Percentiles rank a stretch among this genome's conserved stretches.
phyloP scores from a whole-genome alignment of 1,140 invertebrate genomes.

The Eumeta japonica region DNA sequence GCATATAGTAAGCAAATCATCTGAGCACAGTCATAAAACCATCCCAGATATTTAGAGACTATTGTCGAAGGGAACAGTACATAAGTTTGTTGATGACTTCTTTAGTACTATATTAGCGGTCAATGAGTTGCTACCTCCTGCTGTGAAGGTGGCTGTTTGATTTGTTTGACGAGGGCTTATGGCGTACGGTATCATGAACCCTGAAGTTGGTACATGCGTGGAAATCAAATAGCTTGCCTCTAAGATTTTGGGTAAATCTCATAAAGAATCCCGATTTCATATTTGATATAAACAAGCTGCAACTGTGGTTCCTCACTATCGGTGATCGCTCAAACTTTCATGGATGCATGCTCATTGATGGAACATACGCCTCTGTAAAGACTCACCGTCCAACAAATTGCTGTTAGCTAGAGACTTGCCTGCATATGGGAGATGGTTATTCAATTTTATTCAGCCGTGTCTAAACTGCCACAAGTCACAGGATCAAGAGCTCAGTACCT shows the following conservation, averaged over 20 bases:
- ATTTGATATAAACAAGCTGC: conserved; percentile 91
- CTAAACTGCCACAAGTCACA: conserved; percentile 80
- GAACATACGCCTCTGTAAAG: conserved; percentile 89
- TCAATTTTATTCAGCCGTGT: conserved; percentile 83
- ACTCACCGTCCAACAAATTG: conserved; percentile 92
- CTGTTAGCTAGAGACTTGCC: conserved; percentile 94
- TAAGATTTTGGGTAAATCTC: conserved; percentile 96
- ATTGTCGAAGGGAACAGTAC: conserved; percentile 91
- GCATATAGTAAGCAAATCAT: conserved; percentile 62
- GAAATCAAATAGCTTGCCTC: conserved; percentile 93
- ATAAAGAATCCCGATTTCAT: conserved; percentile 97
- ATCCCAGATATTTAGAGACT: conserved; percentile 96
- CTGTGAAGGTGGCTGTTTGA: conserved; percentile 93
- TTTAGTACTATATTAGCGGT: conserved; percentile 85
- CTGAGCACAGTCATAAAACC: conserved; percentile 82
- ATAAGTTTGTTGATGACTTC: conserved; percentile 96
- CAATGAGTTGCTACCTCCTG: conserved; percentile 85
- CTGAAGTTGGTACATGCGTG: conserved; percentile 86
- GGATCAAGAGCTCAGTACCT: conserved; percentile 90
- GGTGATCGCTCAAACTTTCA: conserved; percentile 94
- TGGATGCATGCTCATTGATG: conserved; percentile 89
- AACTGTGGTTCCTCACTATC: conserved; percentile 88
- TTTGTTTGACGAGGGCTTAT: conserved; percentile 82
- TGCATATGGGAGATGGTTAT: conserved; percentile 82
- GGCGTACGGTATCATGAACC: conserved; percentile 68